Evolutionary conservation across 2,113 vertebrate genomes (phyloP).

Genomic region (Phaethornis superciliosus): DNA sequence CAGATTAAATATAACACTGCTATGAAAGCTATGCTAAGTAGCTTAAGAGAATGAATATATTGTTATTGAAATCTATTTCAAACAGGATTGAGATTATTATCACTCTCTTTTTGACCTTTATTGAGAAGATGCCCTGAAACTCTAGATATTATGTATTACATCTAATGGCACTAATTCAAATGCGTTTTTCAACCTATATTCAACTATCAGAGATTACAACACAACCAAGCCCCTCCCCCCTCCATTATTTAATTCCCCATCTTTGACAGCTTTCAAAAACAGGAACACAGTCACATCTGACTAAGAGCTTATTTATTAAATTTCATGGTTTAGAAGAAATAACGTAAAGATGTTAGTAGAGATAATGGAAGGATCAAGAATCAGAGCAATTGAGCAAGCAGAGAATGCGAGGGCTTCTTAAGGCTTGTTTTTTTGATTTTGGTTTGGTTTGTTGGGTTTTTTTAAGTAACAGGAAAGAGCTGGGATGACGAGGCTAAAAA

Average conservation of each 20-base stretch:
- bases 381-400: neutral
- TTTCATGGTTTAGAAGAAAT: neutral
- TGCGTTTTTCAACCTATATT: neutral
- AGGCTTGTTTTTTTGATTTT: neutral
- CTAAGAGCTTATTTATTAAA: neutral
- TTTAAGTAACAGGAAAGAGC: neutral
- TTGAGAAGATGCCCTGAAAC: neutral
- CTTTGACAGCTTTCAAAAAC: neutral
- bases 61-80: neutral
- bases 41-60: neutral
- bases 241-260: neutral
- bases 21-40: conserved; percentile 12
- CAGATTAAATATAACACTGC: neutral
- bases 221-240: neutral
- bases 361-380: neutral
- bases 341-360: neutral
- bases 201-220: neutral
- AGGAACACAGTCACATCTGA: neutral
- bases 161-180: neutral
- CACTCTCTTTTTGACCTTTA: neutral
- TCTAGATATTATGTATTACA: neutral
- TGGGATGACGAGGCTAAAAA: neutral
- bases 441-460: too few relatives aligned
- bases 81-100: neutral
- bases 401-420: neutral